Conservation (phyloP, 2,888 invertebrate genomes). For the Mesoligia furuncula region DNA sequence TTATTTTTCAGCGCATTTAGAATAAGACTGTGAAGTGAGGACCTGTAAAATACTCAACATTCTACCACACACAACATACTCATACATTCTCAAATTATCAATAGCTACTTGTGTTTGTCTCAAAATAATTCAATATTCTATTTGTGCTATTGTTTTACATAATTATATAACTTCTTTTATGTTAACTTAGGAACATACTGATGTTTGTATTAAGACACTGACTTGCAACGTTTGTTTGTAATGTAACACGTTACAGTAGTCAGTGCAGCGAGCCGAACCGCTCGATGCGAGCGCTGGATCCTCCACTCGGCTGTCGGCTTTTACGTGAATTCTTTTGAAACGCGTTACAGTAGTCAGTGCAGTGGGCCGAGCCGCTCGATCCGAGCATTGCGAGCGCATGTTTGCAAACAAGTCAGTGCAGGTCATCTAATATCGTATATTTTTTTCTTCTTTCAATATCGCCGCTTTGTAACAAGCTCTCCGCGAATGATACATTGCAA, state of each 20-base stretch:
- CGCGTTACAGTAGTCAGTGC: no score
- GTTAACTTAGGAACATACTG: neutral
- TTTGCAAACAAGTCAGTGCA: neutral
- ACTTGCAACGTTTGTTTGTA: neutral
- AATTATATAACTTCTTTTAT: neutral
- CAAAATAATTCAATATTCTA: constrained; percentile 21
- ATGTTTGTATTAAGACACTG: neutral
- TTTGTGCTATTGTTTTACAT: neutral
- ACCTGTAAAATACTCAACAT: constrained; percentile 36
- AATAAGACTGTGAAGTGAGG: constrained; percentile 87
- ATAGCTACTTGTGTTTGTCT: constrained; percentile 12
- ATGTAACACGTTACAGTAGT: neutral
- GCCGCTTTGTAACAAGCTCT: neutral
- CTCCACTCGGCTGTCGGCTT: no score
- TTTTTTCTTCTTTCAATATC: neutral
- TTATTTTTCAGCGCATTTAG: constrained; percentile 90
- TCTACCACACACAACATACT: constrained; percentile 39
- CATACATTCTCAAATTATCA: constrained; percentile 46
- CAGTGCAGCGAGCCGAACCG: neutral
- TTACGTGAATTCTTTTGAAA: no score
- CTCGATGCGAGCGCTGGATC: neutral
- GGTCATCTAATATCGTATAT: neutral
- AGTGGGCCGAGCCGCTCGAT: neutral
- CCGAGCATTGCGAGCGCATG: neutral
- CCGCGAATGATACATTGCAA: neutral